phyloP scores from a whole-genome alignment of 1,140 invertebrate genomes.

The Chelonus insularis region DNA sequence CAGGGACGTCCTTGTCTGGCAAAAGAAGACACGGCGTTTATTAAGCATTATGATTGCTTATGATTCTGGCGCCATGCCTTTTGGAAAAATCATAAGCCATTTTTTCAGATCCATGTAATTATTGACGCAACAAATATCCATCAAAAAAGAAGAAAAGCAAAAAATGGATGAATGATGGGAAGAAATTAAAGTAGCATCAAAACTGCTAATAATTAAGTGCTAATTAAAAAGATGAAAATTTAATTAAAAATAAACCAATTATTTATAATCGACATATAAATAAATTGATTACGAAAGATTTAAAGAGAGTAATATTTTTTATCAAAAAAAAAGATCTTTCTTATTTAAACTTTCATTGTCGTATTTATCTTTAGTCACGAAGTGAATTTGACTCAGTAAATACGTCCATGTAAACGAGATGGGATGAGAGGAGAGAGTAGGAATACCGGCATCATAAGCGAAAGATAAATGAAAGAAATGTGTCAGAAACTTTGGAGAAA shows the following conservation, averaged over 20 bases:
- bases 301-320: no score
- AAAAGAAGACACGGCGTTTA: conserved; percentile 14
- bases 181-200: no score
- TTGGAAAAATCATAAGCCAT: neutral
- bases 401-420: neutral
- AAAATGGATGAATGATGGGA: no score
- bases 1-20: conserved; percentile 24
- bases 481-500: conserved; percentile 21
- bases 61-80: conserved; percentile 14
- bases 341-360: no score
- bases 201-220: no score
- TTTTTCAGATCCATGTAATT: neutral
- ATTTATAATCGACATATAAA: no score
- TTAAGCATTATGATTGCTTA: neutral
- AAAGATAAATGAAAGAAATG: conserved; percentile 15
- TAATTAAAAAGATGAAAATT: no score
- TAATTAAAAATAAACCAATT: neutral
- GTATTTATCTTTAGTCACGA: neutral
- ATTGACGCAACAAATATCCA: neutral
- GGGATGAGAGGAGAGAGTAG: conserved; percentile 10
- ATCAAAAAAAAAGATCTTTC: no score
- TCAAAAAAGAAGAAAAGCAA: no score
- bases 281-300: no score
- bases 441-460: neutral
- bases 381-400: neutral